These are phyloP conservation scores for Timandra comae DNA, from an alignment of 2,888 invertebrate species.

Conservation along the genomic window DNA sequence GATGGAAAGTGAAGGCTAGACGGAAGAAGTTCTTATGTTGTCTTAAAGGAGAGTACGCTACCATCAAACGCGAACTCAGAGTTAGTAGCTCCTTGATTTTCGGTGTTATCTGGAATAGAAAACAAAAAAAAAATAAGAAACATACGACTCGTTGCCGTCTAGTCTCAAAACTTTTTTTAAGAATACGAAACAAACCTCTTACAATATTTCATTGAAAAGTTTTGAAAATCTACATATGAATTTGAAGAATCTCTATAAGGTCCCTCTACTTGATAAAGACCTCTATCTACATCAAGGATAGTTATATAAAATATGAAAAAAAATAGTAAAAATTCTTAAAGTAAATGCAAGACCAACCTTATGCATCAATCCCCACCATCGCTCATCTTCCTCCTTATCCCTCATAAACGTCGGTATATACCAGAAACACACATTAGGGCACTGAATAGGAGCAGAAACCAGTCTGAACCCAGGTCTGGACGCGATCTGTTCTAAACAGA, in stretches of 20 bases:
- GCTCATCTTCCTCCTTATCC: slow-evolving; percentile 44
- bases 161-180: too few relatives aligned
- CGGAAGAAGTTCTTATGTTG: slow-evolving; percentile 85
- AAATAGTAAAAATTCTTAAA: too few relatives aligned
- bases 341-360: too few relatives aligned
- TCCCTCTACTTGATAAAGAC: not conserved
- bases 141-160: not conserved
- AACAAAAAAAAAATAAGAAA: too few relatives aligned
- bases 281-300: not conserved
- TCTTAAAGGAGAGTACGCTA: slow-evolving; percentile 85
- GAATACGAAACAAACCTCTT: too few relatives aligned
- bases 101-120: slow-evolving; percentile 78
- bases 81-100: slow-evolving; percentile 84
- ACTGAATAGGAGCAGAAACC: slow-evolving; percentile 78
- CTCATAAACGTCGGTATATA: slow-evolving; percentile 81
- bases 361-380: slow-evolving; percentile 74
- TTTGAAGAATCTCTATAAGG: not conserved
- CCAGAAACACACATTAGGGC: slow-evolving; percentile 95
- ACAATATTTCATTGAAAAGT: too few relatives aligned
- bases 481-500: slow-evolving; percentile 72
- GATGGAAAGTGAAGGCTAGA: slow-evolving; percentile 84
- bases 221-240: not conserved
- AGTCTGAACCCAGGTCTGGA: slow-evolving; percentile 77
- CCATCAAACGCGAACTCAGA: slow-evolving; percentile 80
- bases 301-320: too few relatives aligned